These are phyloP conservation scores for Catalaphyllia jardinei DNA, from an alignment of 64 coral and sea anemone species.

Conservation along the genomic window DNA sequence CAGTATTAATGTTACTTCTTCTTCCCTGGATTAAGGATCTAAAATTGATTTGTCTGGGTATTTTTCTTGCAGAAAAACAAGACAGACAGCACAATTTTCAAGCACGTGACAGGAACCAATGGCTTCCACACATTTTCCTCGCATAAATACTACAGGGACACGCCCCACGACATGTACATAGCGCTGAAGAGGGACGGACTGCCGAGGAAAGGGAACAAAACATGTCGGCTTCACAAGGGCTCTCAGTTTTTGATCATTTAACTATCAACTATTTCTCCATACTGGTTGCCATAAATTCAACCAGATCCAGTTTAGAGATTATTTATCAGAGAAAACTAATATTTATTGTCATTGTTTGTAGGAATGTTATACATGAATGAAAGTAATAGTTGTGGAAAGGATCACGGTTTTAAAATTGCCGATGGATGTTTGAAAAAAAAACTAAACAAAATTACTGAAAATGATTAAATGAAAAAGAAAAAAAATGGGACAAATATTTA, in stretches of 20 bases:
- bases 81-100: conserved; percentile 56
- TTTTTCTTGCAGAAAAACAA: conserved; percentile 24
- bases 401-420: too few species aligned
- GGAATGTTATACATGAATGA: too few species aligned
- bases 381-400: too few species aligned
- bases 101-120: conserved; percentile 18
- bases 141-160: conserved; percentile 41
- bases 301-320: too few species aligned
- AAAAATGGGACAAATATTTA: too few species aligned
- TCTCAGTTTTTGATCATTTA: conserved; percentile 39
- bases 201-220: conserved; percentile 40
- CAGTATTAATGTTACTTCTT: background rate
- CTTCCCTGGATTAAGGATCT: background rate
- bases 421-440: too few species aligned
- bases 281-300: too few species aligned
- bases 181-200: conserved; percentile 23
- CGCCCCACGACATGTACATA: conserved; percentile 32
- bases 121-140: conserved; percentile 44
- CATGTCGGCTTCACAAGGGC: conserved; percentile 25
- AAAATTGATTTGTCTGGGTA: background rate
- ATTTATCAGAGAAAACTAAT: too few species aligned
- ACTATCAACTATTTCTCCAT: background rate
- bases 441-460: too few species aligned
- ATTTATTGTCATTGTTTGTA: too few species aligned
- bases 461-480: too few species aligned